Conservation (phyloP, 2,113 vertebrate species). For the Protomyctophum bolini region DNA sequence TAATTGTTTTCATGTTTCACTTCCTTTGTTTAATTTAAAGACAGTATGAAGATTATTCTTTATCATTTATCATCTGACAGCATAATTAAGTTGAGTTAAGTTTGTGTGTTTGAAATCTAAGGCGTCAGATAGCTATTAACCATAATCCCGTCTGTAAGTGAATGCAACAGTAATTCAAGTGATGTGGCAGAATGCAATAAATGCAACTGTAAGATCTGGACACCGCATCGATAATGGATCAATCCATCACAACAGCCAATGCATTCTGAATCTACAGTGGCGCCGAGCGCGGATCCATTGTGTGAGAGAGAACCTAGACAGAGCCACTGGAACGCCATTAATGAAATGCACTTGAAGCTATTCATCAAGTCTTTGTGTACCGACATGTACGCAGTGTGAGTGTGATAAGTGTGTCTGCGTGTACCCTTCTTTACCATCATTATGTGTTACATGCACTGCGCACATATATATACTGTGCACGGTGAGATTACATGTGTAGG, state of each 20-base stretch:
- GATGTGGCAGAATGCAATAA: constrained; percentile 31
- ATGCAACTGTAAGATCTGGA: constrained; percentile 45
- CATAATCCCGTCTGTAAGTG: constrained; percentile 31
- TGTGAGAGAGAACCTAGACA: constrained; percentile 1
- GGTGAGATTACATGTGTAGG: neutral
- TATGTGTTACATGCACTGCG: too few species aligned
- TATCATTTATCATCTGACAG: too few species aligned
- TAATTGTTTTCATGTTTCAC: too few species aligned
- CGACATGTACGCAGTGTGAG: constrained; percentile 12
- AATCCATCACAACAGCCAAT: constrained; percentile 37
- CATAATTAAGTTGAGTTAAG: too few species aligned
- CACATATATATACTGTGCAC: too few species aligned
- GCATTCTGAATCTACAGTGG: constrained; percentile 35
- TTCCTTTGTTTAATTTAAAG: too few species aligned
- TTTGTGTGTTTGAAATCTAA: too few species aligned
- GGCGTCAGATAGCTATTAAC: neutral
- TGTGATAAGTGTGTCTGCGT: constrained; percentile 2
- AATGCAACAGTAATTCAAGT: constrained; percentile 37
- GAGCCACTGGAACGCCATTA: constrained; percentile 19
- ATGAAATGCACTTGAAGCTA: constrained; percentile 31
- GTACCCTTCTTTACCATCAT: neutral
- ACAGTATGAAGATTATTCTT: too few species aligned
- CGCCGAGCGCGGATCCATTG: constrained; percentile 25
- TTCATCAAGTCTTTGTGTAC: constrained; percentile 23
- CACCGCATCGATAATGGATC: constrained; percentile 60